phyloP scores from a whole-genome alignment of 1,140 invertebrate genomes.

The Meloidogyne exigua region DNA sequence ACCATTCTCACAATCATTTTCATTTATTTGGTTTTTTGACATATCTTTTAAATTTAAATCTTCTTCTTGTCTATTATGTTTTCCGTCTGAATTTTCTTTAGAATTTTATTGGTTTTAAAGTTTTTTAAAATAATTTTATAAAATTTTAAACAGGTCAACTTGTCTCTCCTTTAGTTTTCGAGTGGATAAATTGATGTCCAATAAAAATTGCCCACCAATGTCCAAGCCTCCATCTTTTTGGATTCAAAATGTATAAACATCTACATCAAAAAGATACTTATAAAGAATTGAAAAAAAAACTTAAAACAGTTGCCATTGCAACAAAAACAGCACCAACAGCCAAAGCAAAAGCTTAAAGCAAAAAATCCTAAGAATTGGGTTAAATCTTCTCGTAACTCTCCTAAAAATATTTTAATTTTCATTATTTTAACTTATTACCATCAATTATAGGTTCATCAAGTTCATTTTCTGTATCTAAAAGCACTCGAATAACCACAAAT shows the following conservation, averaged over 20 bases:
- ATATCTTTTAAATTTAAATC: neutral
- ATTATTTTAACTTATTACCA: slow-evolving; percentile 17
- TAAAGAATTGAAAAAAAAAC: slow-evolving; percentile 5
- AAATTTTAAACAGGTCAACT: neutral
- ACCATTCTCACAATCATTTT: neutral
- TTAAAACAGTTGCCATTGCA: slow-evolving; percentile 44
- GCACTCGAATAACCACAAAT: slow-evolving; percentile 39
- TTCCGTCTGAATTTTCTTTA: neutral
- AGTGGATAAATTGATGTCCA: neutral
- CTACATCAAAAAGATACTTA: neutral
- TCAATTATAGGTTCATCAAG: slow-evolving; percentile 47
- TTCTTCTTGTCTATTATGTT: neutral
- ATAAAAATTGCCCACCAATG: slow-evolving; percentile 5
- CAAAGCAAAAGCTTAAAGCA: slow-evolving; percentile 47
- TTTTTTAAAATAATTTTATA: neutral
- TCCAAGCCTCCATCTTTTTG: slow-evolving; percentile 8
- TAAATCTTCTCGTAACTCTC: slow-evolving; percentile 32
- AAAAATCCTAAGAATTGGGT: slow-evolving; percentile 44
- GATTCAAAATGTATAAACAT: slow-evolving; percentile 22
- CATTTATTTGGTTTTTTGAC: neutral
- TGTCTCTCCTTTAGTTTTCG: neutral
- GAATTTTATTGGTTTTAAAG: neutral
- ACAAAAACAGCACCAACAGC: slow-evolving; percentile 49
- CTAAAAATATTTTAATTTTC: slow-evolving; percentile 19
- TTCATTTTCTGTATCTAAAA: slow-evolving; percentile 44